Percentiles rank a stretch among this genome's conserved stretches.
Conservation (phyloP, 2,113 vertebrate genomes). For the Ophthalmolycus amberensis region DNA sequence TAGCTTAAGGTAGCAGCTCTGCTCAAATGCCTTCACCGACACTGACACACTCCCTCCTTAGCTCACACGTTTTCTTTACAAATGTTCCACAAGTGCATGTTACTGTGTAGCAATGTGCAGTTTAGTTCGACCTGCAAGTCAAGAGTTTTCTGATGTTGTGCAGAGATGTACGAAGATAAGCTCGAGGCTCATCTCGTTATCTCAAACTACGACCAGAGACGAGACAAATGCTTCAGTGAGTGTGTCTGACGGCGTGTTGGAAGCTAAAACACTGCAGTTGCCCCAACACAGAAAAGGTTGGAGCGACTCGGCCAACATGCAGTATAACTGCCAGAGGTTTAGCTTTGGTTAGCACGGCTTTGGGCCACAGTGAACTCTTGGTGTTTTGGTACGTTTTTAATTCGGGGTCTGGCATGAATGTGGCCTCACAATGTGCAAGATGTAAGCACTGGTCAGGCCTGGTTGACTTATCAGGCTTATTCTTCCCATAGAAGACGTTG, state of each 20-base stretch:
- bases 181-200: neutral
- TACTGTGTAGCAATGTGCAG: no score
- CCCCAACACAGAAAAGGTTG: no score
- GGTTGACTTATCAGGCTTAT: no score
- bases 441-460: neutral
- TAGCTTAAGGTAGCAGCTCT: neutral
- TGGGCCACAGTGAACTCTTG: neutral
- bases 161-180: neutral
- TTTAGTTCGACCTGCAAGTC: neutral
- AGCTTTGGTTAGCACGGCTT: conserved; percentile 5
- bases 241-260: neutral
- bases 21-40: neutral
- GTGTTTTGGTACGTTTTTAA: conserved; percentile 12
- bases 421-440: conserved; percentile 12
- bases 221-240: neutral
- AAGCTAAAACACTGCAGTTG: neutral
- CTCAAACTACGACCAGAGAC: neutral
- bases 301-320: neutral
- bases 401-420: conserved; percentile 6
- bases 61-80: neutral
- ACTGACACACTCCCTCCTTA: neutral
- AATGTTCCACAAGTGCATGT: neutral
- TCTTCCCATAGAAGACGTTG: neutral
- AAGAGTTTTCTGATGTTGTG: neutral
- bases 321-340: conserved; percentile 5